Evolutionary conservation across 2,888 invertebrate genomes (phyloP), one percentile per base, ranked within the genome.

Genomic region (Lagria hirta): DNA sequence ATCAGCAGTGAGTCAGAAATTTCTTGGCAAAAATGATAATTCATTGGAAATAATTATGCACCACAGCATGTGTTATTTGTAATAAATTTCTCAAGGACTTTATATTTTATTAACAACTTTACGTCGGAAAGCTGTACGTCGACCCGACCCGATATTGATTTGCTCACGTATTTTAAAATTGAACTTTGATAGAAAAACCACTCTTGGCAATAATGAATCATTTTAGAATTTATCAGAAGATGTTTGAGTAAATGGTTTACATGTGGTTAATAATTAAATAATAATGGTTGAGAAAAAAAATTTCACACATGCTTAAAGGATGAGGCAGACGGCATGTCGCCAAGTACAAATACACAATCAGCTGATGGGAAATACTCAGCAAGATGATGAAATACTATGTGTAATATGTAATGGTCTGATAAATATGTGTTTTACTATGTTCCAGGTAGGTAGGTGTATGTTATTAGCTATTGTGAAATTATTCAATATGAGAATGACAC

Each of bases 391-490:
- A 46, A 46, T 16, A 11, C 8, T 10, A 13, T 23, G 33, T 42
- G 37, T 43, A 43, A 43, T n/a, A n/a, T 45, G 34, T 40, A 46
- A 46, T 46, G 46, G 46, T 41, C 46, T 46, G 28, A 36, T 46
- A 46, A 46, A 21, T 35, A 41, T 26, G 32, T 46, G 40, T 46
- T 46, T 45, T 37, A 41, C 42, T 46, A 13, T 30, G n/a, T n/a
- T n/a, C n/a, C n/a, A n/a, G n/a, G n/a, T n/a, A n/a, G n/a, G 36
- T 36, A 46, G 32, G 24, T 35, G 30, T 20, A 30, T 28, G 21
- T 24, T 17, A 29, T 35, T 43, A 35, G 12, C 3, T 8, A 33
- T 35, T 34, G 29, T 35, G 43, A 21, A 43, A 43, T 18, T 26
- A 16, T 13, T 41, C 16, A 21, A 20, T 27, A 42, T 34, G 33